A percentile compares a stretch with the other conserved stretches of the same genome.
These are phyloP conservation scores for Amphimedon queenslandica DNA, from an alignment of 37 sponge, comb jelly and placozoan genomes.

Conservation along the genomic window DNA sequence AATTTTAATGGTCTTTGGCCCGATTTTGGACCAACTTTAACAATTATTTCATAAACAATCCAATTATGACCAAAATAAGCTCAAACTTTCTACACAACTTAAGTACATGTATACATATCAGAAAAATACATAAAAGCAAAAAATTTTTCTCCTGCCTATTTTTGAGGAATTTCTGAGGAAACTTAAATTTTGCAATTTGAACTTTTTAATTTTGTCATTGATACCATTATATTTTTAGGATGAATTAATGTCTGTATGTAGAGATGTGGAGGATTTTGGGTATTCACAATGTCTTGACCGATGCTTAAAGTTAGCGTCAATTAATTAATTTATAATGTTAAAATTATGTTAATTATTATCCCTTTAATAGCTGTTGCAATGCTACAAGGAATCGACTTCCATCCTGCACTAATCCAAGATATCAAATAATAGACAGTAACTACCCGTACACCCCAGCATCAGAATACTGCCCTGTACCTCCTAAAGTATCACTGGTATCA, in stretches of 20 bases:
- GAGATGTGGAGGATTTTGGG: neutral
- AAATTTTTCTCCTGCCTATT: too few relatives aligned
- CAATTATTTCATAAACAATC: too few relatives aligned
- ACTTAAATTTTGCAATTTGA: too few relatives aligned
- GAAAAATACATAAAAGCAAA: too few relatives aligned
- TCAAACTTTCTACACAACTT: neutral
- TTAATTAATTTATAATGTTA: neutral
- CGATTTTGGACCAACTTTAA: too few relatives aligned
- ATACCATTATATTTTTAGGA: neutral
- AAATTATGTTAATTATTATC: neutral
- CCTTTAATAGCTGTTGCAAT: neutral
- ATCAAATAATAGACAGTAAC: neutral
- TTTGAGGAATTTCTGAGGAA: too few relatives aligned
- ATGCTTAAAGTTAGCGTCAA: neutral
- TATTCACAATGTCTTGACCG: neutral
- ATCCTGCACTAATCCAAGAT: constrained; percentile 7
- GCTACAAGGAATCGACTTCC: neutral
- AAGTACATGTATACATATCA: too few relatives aligned
- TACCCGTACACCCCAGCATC: neutral
- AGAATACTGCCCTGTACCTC: constrained; percentile 61
- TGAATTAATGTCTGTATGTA: neutral
- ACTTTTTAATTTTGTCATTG: too few relatives aligned
- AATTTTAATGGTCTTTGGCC: too few relatives aligned
- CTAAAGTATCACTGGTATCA: constrained; percentile 8
- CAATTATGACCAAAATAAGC: neutral